These are phyloP conservation scores for Trochalopteron elliotii DNA, from an alignment of 2,113 vertebrate species.

Conservation along the genomic window DNA sequence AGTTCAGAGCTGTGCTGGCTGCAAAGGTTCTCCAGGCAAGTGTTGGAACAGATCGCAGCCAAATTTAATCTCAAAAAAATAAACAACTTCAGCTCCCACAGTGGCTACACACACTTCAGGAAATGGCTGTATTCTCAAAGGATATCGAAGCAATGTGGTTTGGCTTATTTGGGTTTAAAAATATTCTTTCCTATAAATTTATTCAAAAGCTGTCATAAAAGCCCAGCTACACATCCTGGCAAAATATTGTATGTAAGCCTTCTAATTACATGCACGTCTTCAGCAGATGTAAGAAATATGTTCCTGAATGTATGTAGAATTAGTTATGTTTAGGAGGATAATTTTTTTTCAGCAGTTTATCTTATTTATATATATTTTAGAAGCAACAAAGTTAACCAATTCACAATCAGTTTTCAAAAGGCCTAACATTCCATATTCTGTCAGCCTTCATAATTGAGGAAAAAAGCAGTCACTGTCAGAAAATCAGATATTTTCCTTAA, in stretches of 20 bases:
- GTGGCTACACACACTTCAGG: conserved; percentile 23
- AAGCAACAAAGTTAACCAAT: background rate
- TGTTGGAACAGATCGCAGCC: background rate
- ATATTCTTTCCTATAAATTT: background rate
- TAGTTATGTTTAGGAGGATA: background rate
- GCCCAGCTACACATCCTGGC: background rate
- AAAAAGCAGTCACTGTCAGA: background rate
- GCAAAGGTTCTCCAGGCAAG: background rate
- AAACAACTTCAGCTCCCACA: conserved; percentile 30
- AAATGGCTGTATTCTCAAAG: conserved; percentile 26
- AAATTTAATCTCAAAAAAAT: conserved; percentile 40
- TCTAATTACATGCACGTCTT: background rate
- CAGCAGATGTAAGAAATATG: background rate
- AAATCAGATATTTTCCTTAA: background rate
- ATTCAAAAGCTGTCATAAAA: background rate
- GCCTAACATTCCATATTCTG: background rate
- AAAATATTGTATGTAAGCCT: background rate
- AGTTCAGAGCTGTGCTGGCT: background rate
- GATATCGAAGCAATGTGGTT: background rate
- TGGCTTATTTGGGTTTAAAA: conserved; percentile 6
- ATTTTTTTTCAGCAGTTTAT: background rate
- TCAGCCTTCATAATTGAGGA: background rate
- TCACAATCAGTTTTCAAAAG: background rate
- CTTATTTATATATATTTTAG: background rate
- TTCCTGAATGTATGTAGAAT: background rate